Evolutionary conservation across 2,113 vertebrate genomes (phyloP).

Genomic region (Calyptommatus sinebrachiatus): DNA sequence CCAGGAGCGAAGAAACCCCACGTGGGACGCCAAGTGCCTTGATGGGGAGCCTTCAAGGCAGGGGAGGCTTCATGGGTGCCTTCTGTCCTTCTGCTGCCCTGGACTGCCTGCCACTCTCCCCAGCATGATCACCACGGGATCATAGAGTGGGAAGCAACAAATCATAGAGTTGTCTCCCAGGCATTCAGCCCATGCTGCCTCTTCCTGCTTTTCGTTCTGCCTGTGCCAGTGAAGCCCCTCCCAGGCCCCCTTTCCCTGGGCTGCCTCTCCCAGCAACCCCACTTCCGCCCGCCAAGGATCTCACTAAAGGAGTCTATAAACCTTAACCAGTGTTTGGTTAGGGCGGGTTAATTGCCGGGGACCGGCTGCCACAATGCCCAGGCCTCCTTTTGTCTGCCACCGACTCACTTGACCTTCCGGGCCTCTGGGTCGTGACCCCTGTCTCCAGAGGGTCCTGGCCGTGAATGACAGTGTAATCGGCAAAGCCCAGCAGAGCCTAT

Average conservation of each 20-base stretch:
- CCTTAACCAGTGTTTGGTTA: slow-evolving; percentile 40
- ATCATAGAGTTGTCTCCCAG: too few relatives aligned
- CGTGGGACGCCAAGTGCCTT: too few relatives aligned
- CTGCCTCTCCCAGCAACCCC: too few relatives aligned
- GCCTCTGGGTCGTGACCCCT: slow-evolving; percentile 11
- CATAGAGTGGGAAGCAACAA: too few relatives aligned
- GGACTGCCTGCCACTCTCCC: too few relatives aligned
- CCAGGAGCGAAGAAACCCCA: too few relatives aligned
- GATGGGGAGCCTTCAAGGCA: too few relatives aligned
- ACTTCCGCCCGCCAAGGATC: neutral
- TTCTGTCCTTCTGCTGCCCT: too few relatives aligned
- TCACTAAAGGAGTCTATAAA: neutral
- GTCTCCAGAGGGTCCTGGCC: neutral
- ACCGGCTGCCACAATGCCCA: slow-evolving; percentile 16
- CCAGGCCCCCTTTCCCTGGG: neutral
- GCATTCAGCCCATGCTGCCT: too few relatives aligned
- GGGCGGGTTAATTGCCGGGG: slow-evolving; percentile 63
- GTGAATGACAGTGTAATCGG: slow-evolving; percentile 38
- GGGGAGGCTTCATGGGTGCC: too few relatives aligned
- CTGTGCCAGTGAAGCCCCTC: neutral
- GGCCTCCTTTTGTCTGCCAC: slow-evolving; percentile 51
- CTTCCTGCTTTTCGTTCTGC: too few relatives aligned
- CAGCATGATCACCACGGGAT: neutral
- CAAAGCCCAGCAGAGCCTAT: rapidly evolving
- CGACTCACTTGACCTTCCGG: slow-evolving; percentile 55